phyloP scores from a whole-genome alignment of 2,113 vertebrate species.

The Pogonocichla stellata region DNA sequence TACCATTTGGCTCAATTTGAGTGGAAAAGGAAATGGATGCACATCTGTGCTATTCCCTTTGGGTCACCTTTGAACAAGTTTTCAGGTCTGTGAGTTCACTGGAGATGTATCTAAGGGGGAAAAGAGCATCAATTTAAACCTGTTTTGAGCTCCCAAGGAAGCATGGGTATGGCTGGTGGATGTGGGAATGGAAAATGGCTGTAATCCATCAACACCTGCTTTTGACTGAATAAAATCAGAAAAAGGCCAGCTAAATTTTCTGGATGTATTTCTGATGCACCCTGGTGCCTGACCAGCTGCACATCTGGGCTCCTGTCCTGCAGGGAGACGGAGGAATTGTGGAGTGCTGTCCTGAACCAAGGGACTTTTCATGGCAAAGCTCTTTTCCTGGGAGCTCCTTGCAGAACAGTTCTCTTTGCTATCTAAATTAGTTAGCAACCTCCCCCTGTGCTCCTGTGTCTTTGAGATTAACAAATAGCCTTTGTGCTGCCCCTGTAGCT shows the following conservation, averaged over 20 bases:
- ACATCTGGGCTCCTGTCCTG: neutral
- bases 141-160: neutral
- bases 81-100: neutral
- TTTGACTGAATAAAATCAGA: neutral
- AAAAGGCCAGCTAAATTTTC: neutral
- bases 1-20: neutral
- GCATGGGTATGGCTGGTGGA: neutral
- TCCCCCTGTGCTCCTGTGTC: neutral
- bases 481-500: constrained; percentile 66
- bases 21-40: neutral
- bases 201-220: neutral
- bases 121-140: neutral
- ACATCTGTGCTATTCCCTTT: neutral
- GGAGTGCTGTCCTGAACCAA: neutral
- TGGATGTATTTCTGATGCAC: neutral
- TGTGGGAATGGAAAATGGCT: neutral
- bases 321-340: neutral
- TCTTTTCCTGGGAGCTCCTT: neutral
- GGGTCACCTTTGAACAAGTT: neutral
- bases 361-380: neutral
- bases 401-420: neutral
- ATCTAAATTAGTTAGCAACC: neutral
- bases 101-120: neutral
- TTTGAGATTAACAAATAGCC: constrained; percentile 61
- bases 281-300: neutral